These are phyloP conservation scores for Papilio xuthus DNA, from an alignment of 1,140 invertebrate species.

Conservation along the genomic window DNA sequence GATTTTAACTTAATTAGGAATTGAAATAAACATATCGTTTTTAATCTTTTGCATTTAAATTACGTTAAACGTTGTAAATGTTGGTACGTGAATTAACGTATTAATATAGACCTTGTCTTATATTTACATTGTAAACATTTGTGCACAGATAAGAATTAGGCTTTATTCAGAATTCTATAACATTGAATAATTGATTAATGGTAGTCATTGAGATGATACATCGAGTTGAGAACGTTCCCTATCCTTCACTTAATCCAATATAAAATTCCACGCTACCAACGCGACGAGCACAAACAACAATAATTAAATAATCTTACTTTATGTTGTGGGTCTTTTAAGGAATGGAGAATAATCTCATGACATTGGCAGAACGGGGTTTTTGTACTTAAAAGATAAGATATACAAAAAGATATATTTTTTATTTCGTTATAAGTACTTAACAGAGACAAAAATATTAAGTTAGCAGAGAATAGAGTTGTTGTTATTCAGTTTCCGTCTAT, in stretches of 20 bases:
- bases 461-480: no score
- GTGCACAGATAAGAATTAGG: neutral
- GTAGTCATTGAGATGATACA: neutral
- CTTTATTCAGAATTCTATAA: neutral
- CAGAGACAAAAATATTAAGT: no score
- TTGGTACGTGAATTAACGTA: no score
- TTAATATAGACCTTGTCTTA: neutral
- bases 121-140: neutral
- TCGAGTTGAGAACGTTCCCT: neutral
- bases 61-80: no score
- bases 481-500: no score
- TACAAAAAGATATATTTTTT: neutral
- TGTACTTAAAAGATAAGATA: neutral
- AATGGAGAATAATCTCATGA: neutral
- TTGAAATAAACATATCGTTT: no score
- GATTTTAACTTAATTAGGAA: no score
- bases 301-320: slow-evolving; percentile 17
- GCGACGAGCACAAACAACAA: slow-evolving; percentile 13
- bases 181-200: slow-evolving; percentile 8
- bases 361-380: neutral
- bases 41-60: no score
- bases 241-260: slow-evolving; percentile 16
- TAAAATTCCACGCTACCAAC: slow-evolving; percentile 11
- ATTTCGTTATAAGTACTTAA: no score
- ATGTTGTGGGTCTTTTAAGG: slow-evolving; percentile 9